Base-by-base conservation (phyloP, 1,140 invertebrate genomes). In the Nymphalis io region DNA sequence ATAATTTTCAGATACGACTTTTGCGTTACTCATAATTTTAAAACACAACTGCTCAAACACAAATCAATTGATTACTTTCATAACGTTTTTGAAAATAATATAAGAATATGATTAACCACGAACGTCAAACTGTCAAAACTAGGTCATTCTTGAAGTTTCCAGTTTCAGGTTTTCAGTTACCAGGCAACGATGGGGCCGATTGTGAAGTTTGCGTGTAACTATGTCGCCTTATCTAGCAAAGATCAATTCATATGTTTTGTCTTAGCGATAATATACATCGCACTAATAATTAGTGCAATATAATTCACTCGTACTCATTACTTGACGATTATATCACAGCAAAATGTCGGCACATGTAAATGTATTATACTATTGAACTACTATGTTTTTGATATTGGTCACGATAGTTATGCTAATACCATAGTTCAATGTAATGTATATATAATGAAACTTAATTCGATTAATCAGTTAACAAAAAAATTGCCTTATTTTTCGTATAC, bases 101-200 rank as follows among this genome's bases (percentile, higher is more conserved):
- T 39, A 59, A 61, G 48, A 16, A 15, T 61, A 61, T 8, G 51
- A 23, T 55, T 3, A 27, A 55, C 51, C 51, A 55, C 51, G 51
- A 55, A 55, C 51, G 51, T 27, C 51, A 55, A 55, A 55, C 51
- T 27, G 21, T 48, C 11, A 71, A 66, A 70, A 66, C 33, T 71
- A 55, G 69, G 69, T 61, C 69, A 71, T 64, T 69, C 33, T 69
- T 72, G 70, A 79, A 70, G 68, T 60, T 70, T 70, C 33, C 62
- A 67, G 57, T 73, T 82, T 77, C 72, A 76, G 73, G 58, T 65
- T 68, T 79, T 81, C 74, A 73, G 80, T 83, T 80, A 58, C 81
- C 38, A 63, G 72, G 82, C 79, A 82, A 83, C 79, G 53, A 27
- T 3, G 15, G 2, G 4, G 23, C 10, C 23, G 1, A 55, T 27